Evolutionary conservation across 2,888 invertebrate species (phyloP).

Genomic region (Melikaiella ostensackeni): DNA sequence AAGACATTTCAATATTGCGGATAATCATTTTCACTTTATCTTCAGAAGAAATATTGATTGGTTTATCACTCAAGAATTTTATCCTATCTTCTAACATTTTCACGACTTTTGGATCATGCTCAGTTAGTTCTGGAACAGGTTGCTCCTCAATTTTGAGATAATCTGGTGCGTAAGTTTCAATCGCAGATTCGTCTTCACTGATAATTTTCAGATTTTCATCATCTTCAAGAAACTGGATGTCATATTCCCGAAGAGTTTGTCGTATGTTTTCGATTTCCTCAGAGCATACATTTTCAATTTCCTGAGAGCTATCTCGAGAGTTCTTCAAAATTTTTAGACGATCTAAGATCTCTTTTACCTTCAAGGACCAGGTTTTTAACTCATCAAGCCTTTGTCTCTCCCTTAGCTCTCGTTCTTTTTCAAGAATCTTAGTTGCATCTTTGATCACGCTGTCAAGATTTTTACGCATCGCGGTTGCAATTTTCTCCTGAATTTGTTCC

Average conservation of each 20-base stretch:
- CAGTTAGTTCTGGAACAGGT: constrained; percentile 52
- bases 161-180: constrained; percentile 76
- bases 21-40: constrained; percentile 77
- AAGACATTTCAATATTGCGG: constrained; percentile 72
- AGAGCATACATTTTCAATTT: constrained; percentile 62
- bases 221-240: constrained; percentile 71
- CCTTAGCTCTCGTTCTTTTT: constrained; percentile 73
- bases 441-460: constrained; percentile 61
- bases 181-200: constrained; percentile 61
- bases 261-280: constrained; percentile 63
- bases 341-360: constrained; percentile 41
- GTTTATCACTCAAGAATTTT: constrained; percentile 77
- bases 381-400: constrained; percentile 75
- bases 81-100: constrained; percentile 77
- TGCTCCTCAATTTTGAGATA: constrained; percentile 64
- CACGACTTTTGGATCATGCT: constrained; percentile 63
- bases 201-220: constrained; percentile 69
- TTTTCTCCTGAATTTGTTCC: constrained; percentile 55
- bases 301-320: constrained; percentile 32
- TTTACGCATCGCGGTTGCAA: constrained; percentile 62
- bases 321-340: constrained; percentile 53
- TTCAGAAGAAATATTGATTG: constrained; percentile 76
- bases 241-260: constrained; percentile 52
- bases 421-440: constrained; percentile 51
- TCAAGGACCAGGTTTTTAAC: constrained; percentile 76